Evolutionary conservation across 2,113 vertebrate species (phyloP), one percentile per base, ranked within the genome.

Genomic region (Esox niger): DNA sequence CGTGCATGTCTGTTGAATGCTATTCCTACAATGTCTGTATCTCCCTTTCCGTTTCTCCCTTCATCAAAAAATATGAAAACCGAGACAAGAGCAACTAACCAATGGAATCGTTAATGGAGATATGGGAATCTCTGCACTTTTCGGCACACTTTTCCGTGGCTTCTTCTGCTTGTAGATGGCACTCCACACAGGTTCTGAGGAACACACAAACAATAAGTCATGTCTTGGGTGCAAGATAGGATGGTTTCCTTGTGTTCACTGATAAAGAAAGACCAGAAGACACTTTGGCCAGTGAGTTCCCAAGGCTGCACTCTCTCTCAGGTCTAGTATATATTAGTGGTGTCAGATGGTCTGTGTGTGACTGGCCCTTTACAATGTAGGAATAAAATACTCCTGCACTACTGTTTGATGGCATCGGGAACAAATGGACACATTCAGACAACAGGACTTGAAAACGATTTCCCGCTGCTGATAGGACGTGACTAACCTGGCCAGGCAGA

Each of bases 151-250:
- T 81, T 84, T 88, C 91, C 1, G 0, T 58, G 57, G 88, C 83
- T 21, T 88, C 89, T 8, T 91, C 69, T 0, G 88, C 87, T 85
- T 93, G 91, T 69, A 98, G 87, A 82, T 97, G 89, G 86, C 96
- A 99, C 89, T 98, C 95, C 60, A 96, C 90, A 80, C 97, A 99
- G 88, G 78, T 88, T 90, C 97, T 99, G 89, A 81, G 67, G 63
- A 74, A 83, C 66, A 81, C 38, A 66, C 8, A 65, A 9, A 62
- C 52, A 74, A 65, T 8, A 26, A 82, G 78, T 88, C 81, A 76
- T 63, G 15, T 65, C 33, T 20, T 66, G 60, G 54, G 26, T 20
- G 64, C 35, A 60, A 11, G 54, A 71, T 56, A 43, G 66, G 23
- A n/a, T 35, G 33, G 30, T 13, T 70, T 83, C 74, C 73, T 26